Evolutionary conservation across 2,797 vertebrate species (phyloP).

Genomic region (Oreochromis mossambicus): DNA sequence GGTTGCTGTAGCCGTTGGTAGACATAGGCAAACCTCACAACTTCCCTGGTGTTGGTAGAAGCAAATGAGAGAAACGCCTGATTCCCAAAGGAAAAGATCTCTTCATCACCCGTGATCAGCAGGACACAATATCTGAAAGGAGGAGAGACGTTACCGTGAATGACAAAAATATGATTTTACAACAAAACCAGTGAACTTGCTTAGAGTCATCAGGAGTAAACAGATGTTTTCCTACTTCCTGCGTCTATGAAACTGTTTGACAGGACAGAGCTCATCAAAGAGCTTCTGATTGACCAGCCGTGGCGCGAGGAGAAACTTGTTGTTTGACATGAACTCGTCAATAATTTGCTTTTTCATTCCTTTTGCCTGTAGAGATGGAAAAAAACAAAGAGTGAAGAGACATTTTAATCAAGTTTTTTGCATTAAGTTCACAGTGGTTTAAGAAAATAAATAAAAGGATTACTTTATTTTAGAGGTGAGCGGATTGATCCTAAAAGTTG

Average conservation of each 20-base stretch:
- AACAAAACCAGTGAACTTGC: not conserved
- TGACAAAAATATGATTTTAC: not conserved
- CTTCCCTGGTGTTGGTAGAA: conserved; percentile 84
- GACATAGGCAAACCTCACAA: conserved; percentile 86
- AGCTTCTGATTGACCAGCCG: conserved; percentile 92
- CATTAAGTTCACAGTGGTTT: not conserved
- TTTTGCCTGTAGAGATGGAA: conserved; percentile 77
- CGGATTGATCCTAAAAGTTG: not conserved
- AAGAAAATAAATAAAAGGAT: not conserved
- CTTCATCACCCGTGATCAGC: conserved; percentile 83
- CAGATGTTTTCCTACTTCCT: conserved; percentile 82
- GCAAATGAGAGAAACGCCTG: conserved; percentile 88
- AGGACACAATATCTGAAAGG: conserved; percentile 87
- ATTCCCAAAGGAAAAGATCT: conserved; percentile 75
- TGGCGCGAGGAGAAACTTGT: conserved; percentile 89
- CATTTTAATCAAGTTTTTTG: not conserved
- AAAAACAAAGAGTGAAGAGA: not conserved
- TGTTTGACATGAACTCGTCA: conserved; percentile 92
- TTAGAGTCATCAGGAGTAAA: not conserved
- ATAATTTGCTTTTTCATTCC: conserved; percentile 93
- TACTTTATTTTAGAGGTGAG: not conserved
- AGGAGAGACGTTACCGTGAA: not conserved
- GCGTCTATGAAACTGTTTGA: conserved; percentile 92
- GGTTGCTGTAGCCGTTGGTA: conserved; percentile 85
- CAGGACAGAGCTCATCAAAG: conserved; percentile 93